Base-by-base conservation (phyloP, 2,888 invertebrate genomes). In the Athetis lepigone region DNA sequence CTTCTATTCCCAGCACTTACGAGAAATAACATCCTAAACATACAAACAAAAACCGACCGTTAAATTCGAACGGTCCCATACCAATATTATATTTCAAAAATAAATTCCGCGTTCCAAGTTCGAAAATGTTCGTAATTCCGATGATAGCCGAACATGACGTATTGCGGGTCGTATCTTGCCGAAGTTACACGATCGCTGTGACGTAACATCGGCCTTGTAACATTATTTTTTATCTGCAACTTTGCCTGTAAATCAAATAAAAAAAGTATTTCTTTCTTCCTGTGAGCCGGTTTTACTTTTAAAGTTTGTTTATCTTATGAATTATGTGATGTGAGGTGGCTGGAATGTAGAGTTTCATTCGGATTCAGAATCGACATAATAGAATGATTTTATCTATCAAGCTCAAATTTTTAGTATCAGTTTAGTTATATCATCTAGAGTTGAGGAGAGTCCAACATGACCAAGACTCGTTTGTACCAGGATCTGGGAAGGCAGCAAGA, bases 81-180 rank as follows among this genome's bases (percentile, higher is more conserved):
- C 63, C 55, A 63, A 58, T 72, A 69, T 68, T 57, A 73, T 58
- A 69, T 69, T 72, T 72, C 63, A 69, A 72, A 74, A 63, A 74
- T 72, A 73, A 74, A 73, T 58, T 73, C 63, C 46, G 52, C 50
- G 57, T 74, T 69, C 74, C 42, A 70, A 72, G 51, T 72, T 72
- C 55, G 51, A 59, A 52, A 70, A 74, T 64, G 59, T 72, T 74
- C 59, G 65, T 72, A 74, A 72, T 64, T 74, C 72, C 70, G 75
- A 72, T 74, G 75, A 72, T 72, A 74, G 70, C 70, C 72, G 75
- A 74, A 65, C 59, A 70, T 72, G 72, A 72, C 75, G 72, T 74
- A 70, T 72, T 39, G 63, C 9, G 27, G 49, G 69, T 39, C 58
- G 70, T 72, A 72, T 64, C 51, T 73, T 55, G 62, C 62, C 69